Evolutionary conservation across 2,797 vertebrate species (phyloP).

Genomic region (Tamandua tetradactyla): DNA sequence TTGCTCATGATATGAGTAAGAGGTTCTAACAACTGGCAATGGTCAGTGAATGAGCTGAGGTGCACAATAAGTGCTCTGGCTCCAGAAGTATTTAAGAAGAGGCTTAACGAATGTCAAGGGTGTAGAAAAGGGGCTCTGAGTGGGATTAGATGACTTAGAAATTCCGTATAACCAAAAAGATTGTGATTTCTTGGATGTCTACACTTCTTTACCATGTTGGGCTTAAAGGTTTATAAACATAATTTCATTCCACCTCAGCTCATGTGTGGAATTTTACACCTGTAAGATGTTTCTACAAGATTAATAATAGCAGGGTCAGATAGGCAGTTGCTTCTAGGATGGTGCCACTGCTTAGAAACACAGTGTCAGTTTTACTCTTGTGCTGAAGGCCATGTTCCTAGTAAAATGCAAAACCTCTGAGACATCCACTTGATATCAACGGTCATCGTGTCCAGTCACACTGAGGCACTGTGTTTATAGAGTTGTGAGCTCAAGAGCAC

Average conservation of each 20-base stretch:
- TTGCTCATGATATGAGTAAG: background rate
- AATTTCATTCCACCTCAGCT: constrained; percentile 24
- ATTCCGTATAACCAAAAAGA: background rate
- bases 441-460: background rate
- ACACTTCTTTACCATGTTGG: background rate
- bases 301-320: background rate
- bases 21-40: background rate
- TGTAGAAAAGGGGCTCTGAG: background rate
- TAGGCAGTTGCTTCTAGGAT: background rate
- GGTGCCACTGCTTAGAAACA: background rate
- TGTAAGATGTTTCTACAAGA: background rate
- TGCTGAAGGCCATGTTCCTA: background rate
- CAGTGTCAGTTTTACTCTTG: background rate
- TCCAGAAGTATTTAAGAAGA: background rate
- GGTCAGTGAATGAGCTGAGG: background rate
- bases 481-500: background rate
- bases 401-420: background rate
- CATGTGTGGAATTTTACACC: background rate
- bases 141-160: constrained; percentile 5
- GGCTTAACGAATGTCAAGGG: background rate
- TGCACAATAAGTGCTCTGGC: background rate
- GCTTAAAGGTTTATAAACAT: background rate
- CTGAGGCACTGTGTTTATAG: background rate
- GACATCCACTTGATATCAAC: background rate
- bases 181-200: background rate